These are phyloP conservation scores for Triplophysa yarkandensis DNA, from an alignment of 2,797 vertebrate species.

Conservation along the genomic window DNA sequence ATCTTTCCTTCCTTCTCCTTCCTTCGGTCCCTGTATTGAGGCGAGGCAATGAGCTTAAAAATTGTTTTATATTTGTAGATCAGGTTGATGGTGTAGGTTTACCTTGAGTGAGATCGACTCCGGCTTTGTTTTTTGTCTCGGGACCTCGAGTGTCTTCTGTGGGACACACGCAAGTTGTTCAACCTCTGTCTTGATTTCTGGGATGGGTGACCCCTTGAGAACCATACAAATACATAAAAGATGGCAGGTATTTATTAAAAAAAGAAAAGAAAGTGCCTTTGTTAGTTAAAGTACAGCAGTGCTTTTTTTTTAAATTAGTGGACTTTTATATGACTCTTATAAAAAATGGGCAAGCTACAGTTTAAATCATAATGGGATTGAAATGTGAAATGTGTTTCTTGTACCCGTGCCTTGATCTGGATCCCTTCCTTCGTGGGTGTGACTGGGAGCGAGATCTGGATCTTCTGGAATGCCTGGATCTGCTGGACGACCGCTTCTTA, in stretches of 20 bases:
- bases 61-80: not conserved
- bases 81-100: conserved; percentile 28
- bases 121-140: conserved; percentile 79
- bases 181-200: conserved; percentile 77
- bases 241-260: not conserved
- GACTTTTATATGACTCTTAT: not conserved
- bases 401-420: conserved; percentile 89
- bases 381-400: no score
- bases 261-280: not conserved
- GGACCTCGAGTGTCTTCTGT: conserved; percentile 85
- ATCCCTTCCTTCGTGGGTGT: conserved; percentile 82
- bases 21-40: conserved; percentile 78
- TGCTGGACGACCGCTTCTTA: conserved; percentile 75
- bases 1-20: conserved; percentile 74
- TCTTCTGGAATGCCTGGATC: conserved; percentile 58
- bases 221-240: not conserved
- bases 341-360: not conserved
- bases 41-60: conserved; percentile 30
- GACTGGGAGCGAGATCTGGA: conserved; percentile 79
- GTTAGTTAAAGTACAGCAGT: no score
- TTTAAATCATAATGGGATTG: no score
- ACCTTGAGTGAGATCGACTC: conserved; percentile 86
- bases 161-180: conserved; percentile 78
- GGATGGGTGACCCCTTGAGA: conserved; percentile 75
- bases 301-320: not conserved